phyloP scores from a whole-genome alignment of 2,113 vertebrate genomes.

The Rhodinocichla rosea region DNA sequence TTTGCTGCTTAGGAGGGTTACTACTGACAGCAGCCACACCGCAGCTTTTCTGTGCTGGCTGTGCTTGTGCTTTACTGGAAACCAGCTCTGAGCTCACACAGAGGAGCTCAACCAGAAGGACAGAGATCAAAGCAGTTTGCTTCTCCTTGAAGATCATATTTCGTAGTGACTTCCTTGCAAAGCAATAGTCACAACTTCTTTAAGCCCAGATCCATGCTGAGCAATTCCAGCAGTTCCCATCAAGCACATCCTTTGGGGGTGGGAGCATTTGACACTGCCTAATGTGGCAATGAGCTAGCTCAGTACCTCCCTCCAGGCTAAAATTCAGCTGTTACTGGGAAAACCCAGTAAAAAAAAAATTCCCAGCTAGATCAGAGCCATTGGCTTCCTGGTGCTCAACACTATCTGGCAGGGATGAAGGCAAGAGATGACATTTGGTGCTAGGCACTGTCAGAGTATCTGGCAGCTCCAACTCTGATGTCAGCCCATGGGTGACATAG shows the following conservation, averaged over 20 bases:
- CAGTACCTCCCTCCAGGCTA: background rate
- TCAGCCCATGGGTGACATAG: background rate
- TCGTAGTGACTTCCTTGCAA: slow-evolving; percentile 28
- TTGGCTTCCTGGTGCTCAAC: background rate
- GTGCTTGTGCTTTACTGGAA: background rate
- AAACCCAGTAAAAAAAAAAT: background rate
- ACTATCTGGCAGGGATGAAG: background rate
- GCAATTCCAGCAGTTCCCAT: background rate
- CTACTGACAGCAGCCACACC: background rate
- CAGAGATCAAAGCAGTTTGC: background rate
- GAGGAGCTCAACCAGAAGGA: background rate
- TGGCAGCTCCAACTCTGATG: background rate
- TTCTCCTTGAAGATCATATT: slow-evolving; percentile 2
- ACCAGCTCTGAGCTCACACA: background rate
- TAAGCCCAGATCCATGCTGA: background rate
- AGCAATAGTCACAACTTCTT: background rate
- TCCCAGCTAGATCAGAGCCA: background rate
- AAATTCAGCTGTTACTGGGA: background rate
- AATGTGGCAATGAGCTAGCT: background rate
- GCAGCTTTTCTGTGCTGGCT: background rate
- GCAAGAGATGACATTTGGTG: background rate
- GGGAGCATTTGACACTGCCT: background rate
- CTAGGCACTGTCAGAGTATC: background rate
- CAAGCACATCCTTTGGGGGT: background rate
- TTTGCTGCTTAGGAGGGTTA: background rate